Evolutionary conservation across 2,797 vertebrate species (phyloP).

Genomic region (Gymnothorax javanicus): DNA sequence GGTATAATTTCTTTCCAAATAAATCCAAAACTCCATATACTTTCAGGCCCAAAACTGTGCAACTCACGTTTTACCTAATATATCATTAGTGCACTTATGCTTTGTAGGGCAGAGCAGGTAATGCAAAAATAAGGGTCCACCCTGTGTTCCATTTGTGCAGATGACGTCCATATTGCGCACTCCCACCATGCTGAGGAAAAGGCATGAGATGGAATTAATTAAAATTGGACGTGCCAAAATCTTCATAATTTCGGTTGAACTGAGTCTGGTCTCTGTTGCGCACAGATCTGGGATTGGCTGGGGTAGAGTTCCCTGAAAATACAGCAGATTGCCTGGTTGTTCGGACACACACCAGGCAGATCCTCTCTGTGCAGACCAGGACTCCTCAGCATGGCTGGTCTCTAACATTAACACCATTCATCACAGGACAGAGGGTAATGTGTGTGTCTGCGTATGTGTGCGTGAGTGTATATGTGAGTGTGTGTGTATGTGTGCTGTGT

Average conservation of each 20-base stretch:
- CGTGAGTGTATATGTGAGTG: not conserved
- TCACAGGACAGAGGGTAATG: not conserved
- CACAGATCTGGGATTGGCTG: not conserved
- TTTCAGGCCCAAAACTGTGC: no score
- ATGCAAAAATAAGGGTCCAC: not conserved
- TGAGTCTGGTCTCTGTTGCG: not conserved
- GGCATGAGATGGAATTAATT: not conserved
- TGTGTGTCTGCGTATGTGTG: conserved; percentile 5
- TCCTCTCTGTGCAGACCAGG: not conserved
- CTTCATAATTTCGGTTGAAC: not conserved
- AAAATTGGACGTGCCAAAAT: not conserved
- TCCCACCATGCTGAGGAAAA: not conserved
- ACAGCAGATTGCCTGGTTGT: not conserved
- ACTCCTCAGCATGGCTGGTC: not conserved
- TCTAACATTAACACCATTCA: not conserved
- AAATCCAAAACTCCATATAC: no score
- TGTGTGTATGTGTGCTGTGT: no score
- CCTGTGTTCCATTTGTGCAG: not conserved
- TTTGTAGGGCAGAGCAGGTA: not conserved
- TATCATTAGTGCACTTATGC: no score
- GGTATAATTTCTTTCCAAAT: no score
- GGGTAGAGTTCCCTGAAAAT: not conserved
- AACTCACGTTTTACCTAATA: no score
- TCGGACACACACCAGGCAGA: not conserved
- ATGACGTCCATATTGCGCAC: not conserved